phyloP scores from a whole-genome alignment of 2,797 vertebrate species.

The Falco columbarius region DNA sequence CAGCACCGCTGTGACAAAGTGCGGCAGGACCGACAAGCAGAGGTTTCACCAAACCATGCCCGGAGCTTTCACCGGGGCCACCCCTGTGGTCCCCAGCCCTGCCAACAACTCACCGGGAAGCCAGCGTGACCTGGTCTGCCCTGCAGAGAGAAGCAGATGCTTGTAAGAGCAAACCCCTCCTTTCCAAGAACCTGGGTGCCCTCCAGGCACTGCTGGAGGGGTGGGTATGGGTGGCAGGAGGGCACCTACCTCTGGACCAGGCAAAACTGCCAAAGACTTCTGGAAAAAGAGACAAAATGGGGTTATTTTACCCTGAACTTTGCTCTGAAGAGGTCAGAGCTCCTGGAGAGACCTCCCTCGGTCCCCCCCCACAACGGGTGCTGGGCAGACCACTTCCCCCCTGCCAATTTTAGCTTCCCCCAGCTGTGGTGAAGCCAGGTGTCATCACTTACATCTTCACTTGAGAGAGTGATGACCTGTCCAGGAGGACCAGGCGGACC shows the following conservation, averaged over 20 bases:
- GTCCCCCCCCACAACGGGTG: neutral
- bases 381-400: neutral
- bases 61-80: neutral
- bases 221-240: no score
- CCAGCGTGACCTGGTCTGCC: constrained; percentile 84
- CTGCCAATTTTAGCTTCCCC: neutral
- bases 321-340: neutral
- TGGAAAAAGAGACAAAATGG: neutral
- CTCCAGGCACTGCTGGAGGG: neutral
- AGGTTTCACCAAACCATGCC: neutral
- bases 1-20: neutral
- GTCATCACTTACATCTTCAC: constrained; percentile 61
- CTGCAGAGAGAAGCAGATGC: constrained; percentile 19
- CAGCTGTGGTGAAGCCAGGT: neutral
- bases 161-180: neutral
- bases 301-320: neutral
- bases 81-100: neutral
- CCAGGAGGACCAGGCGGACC: constrained; percentile 92
- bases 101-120: constrained; percentile 81
- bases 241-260: constrained; percentile 63
- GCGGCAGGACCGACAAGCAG: neutral
- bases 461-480: constrained; percentile 77
- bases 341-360: neutral
- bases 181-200: neutral
- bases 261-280: constrained; percentile 5